These are phyloP conservation scores for Strix uralensis DNA, from an alignment of 2,113 vertebrate species.

Conservation along the genomic window DNA sequence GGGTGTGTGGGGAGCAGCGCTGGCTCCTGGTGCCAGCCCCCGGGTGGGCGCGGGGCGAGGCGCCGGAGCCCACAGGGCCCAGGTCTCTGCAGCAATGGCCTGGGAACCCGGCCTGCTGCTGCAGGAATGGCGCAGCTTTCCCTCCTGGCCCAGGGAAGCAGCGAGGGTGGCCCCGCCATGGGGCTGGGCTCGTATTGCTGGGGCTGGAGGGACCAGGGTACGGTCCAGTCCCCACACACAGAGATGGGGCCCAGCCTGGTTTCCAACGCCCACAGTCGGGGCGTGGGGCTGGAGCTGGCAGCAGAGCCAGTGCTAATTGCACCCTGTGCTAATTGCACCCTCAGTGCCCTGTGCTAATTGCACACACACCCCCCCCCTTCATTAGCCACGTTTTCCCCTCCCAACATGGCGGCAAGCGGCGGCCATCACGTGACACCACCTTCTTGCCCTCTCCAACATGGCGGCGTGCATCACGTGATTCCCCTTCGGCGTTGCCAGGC, in stretches of 20 bases:
- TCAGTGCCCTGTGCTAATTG: background rate
- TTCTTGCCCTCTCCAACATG: background rate
- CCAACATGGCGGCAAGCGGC: background rate
- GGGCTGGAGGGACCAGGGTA: background rate
- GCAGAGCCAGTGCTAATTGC: too few species aligned
- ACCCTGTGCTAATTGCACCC: too few species aligned
- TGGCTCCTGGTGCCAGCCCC: background rate
- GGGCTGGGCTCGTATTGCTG: too few species aligned
- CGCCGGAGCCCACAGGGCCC: background rate
- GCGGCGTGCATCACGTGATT: background rate
- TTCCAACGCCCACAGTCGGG: background rate
- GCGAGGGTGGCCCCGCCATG: too few species aligned
- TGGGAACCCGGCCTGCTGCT: background rate
- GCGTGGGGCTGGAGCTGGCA: background rate
- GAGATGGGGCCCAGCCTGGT: background rate
- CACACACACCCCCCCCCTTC: too few species aligned
- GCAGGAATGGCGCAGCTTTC: background rate
- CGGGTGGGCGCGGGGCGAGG: background rate
- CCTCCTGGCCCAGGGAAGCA: background rate
- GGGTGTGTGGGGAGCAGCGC: background rate
- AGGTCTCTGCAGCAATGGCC: background rate
- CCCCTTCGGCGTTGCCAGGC: constrained; percentile 32
- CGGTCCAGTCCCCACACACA: background rate
- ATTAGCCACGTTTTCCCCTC: background rate
- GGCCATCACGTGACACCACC: background rate